A percentile compares a stretch with the other conserved stretches of the same genome.
These are phyloP conservation scores for Ethmia dodecea DNA, from an alignment of 2,888 invertebrate species.

Conservation along the genomic window DNA sequence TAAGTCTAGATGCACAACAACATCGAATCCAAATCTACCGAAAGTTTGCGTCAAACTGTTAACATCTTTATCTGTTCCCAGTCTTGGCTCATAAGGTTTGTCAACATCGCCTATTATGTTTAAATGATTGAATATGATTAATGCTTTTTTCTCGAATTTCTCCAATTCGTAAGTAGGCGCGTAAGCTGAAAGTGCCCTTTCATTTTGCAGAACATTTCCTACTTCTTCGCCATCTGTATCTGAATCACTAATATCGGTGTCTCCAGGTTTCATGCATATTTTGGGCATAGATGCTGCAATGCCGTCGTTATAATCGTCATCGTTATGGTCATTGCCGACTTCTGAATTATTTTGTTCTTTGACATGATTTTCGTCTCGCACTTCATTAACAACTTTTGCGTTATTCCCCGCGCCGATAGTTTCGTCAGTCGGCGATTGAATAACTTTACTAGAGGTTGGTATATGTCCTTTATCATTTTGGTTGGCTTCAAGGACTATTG, in stretches of 20 bases:
- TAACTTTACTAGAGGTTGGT: no score
- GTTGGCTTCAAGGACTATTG: no score
- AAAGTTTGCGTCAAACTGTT: constrained; percentile 40
- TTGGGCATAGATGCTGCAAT: no score
- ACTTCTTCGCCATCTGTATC: neutral
- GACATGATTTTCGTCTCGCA: no score
- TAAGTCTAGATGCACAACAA: constrained; percentile 35
- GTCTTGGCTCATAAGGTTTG: constrained; percentile 38
- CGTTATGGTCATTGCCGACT: no score
- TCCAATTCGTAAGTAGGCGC: constrained; percentile 52
- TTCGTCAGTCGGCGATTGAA: no score
- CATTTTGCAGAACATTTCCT: neutral
- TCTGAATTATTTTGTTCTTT: no score
- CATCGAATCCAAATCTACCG: constrained; percentile 42
- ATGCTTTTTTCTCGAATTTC: constrained; percentile 45
- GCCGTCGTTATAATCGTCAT: no score
- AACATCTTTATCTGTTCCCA: constrained; percentile 50
- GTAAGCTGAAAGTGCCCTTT: constrained; percentile 34
- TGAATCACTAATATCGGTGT: neutral
- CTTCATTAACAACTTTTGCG: no score
- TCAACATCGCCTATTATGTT: constrained; percentile 35
- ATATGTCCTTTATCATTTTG: no score
- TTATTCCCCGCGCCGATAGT: no score
- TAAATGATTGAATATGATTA: constrained; percentile 53
- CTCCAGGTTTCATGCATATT: no score